These are phyloP conservation scores for Tachysurus vachellii DNA, from an alignment of 2,113 vertebrate genomes.

Conservation along the genomic window DNA sequence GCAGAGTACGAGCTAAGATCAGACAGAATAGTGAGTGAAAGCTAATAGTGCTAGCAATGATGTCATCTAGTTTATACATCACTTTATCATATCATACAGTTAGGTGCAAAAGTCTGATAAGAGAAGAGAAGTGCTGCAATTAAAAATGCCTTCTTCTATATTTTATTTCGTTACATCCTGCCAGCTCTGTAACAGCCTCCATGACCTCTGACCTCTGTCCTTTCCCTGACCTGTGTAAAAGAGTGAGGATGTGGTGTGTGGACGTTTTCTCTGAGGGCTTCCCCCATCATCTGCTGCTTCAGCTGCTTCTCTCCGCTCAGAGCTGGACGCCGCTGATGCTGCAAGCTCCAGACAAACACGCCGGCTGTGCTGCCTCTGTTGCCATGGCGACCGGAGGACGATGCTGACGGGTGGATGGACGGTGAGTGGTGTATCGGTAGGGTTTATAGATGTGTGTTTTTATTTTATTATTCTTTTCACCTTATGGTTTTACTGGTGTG, in stretches of 20 bases:
- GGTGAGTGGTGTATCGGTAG: background rate
- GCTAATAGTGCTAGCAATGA: background rate
- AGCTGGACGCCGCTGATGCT: conserved; percentile 35
- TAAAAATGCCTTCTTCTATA: background rate
- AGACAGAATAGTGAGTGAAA: background rate
- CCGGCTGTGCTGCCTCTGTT: conserved; percentile 50
- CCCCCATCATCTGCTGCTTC: conserved; percentile 22
- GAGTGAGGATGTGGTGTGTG: background rate
- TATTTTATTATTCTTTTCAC: background rate
- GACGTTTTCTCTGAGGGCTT: background rate
- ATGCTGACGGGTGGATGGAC: background rate
- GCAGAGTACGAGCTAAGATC: background rate
- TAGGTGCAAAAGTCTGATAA: background rate
- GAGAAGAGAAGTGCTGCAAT: background rate
- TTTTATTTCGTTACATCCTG: background rate
- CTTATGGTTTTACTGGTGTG: background rate
- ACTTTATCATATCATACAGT: background rate
- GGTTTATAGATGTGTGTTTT: background rate
- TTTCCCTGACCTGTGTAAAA: conserved; percentile 31
- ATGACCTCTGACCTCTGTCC: conserved; percentile 36
- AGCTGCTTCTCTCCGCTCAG: background rate
- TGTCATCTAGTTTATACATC: background rate
- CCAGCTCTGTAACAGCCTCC: background rate
- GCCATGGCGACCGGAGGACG: conserved; percentile 43
- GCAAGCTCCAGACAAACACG: conserved; percentile 33